A percentile compares a stretch with the other conserved stretches of the same genome.
These are phyloP conservation scores for Dinoponera quadriceps DNA, from an alignment of 1,140 invertebrate species.

Conservation along the genomic window DNA sequence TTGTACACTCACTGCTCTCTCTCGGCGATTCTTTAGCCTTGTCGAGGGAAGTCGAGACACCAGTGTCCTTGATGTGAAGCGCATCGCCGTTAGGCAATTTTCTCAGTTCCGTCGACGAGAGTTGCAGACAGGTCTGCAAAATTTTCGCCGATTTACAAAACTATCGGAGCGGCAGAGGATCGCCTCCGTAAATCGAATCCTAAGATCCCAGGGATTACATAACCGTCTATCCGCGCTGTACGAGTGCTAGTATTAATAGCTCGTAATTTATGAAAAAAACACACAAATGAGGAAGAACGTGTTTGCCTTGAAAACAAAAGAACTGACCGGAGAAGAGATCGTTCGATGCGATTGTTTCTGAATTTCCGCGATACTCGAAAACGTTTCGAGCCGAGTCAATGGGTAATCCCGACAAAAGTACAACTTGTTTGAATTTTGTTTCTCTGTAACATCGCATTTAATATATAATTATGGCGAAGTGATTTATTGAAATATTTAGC, in stretches of 20 bases:
- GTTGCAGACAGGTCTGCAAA: constrained; percentile 83
- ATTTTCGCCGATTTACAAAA: constrained; percentile 40
- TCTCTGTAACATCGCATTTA: too few relatives aligned
- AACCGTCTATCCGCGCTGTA: constrained; percentile 27
- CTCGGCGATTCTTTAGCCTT: constrained; percentile 71
- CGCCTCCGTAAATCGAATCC: constrained; percentile 31
- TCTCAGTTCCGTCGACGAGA: constrained; percentile 83
- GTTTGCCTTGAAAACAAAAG: constrained; percentile 34
- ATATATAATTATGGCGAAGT: too few relatives aligned
- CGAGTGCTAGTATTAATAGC: constrained; percentile 21
- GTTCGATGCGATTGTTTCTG: not conserved
- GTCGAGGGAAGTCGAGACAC: constrained; percentile 71
- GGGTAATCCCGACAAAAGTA: too few relatives aligned
- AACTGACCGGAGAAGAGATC: not conserved
- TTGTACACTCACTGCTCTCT: constrained; percentile 65
- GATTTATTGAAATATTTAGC: too few relatives aligned
- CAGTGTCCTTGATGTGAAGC: constrained; percentile 72
- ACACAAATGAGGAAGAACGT: not conserved
- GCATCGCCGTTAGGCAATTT: constrained; percentile 84
- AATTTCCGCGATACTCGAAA: constrained; percentile 6
- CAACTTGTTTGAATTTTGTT: too few relatives aligned
- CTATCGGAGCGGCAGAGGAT: not conserved
- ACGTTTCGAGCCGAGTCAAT: not conserved
- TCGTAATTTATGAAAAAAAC: constrained; percentile 28
- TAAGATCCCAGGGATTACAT: constrained; percentile 29